Conservation (phyloP, 2,797 vertebrate genomes). For the Somateria mollissima region DNA sequence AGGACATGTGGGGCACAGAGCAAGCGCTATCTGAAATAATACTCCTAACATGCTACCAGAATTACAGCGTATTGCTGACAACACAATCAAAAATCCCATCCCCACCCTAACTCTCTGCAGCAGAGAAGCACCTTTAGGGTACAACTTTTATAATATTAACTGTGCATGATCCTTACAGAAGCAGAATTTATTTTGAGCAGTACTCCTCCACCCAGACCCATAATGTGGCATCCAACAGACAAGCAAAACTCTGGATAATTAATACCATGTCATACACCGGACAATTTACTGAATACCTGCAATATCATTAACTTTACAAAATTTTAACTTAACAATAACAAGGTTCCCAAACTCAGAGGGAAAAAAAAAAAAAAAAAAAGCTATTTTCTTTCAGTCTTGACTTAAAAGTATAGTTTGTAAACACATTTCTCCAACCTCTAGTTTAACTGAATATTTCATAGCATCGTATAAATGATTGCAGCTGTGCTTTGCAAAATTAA, state of each 20-base stretch:
- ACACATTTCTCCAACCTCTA: conserved; percentile 14
- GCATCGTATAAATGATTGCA: conserved; percentile 22
- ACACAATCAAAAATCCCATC: not conserved
- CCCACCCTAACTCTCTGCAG: not conserved
- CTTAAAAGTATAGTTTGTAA: conserved; percentile 2
- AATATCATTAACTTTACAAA: not conserved
- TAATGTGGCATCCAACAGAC: not conserved
- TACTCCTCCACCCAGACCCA: not conserved
- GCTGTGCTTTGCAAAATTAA: conserved; percentile 22
- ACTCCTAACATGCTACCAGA: not conserved
- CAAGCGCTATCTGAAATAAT: not conserved
- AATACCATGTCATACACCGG: not conserved
- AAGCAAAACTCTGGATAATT: not conserved
- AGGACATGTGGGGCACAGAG: not conserved
- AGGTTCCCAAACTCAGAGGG: not conserved
- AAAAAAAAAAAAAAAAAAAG: not conserved
- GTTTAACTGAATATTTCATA: conserved; percentile 46
- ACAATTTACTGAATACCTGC: not conserved
- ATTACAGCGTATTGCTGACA: not conserved
- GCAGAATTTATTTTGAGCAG: not conserved
- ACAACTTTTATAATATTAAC: not conserved
- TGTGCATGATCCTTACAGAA: not conserved
- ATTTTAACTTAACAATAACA: not conserved
- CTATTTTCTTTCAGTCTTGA: not conserved
- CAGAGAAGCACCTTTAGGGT: not conserved